Evolutionary conservation across 2,888 invertebrate genomes (phyloP).

Genomic region (Meiosimyza decipiens): DNA sequence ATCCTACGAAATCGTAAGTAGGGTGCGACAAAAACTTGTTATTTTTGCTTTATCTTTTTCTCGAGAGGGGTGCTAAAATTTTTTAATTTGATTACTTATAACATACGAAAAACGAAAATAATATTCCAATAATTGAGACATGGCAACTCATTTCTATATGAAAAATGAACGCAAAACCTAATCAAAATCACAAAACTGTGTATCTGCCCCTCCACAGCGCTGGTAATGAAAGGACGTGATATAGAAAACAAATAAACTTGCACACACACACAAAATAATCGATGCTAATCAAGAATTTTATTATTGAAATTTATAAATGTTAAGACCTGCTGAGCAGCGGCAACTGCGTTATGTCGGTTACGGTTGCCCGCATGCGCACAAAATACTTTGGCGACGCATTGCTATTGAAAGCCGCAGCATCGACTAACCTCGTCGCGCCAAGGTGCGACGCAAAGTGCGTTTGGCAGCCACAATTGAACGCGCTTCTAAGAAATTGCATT

Average conservation of each 20-base stretch:
- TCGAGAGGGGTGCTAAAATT: background rate
- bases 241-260: background rate
- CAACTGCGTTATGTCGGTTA: background rate
- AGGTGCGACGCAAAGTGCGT: slow-evolving; percentile 11
- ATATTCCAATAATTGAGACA: background rate
- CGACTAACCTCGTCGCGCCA: background rate
- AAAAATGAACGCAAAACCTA: background rate
- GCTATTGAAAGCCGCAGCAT: background rate
- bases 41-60: background rate
- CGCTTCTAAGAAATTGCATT: slow-evolving; percentile 16
- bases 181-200: slow-evolving; percentile 20
- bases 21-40: background rate
- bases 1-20: no score
- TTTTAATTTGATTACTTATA: background rate
- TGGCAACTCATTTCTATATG: slow-evolving; percentile 12
- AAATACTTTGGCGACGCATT: slow-evolving; percentile 9
- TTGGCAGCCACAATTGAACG: slow-evolving; percentile 23
- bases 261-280: slow-evolving; percentile 28
- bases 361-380: slow-evolving; percentile 4
- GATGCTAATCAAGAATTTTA: slow-evolving; percentile 39
- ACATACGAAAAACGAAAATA: background rate
- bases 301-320: slow-evolving; percentile 38
- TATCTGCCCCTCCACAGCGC: background rate
- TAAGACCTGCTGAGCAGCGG: slow-evolving; percentile 27
- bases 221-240: no score